Base-by-base conservation (phyloP, 2,113 vertebrate genomes). In the Peucedramus taeniatus region DNA sequence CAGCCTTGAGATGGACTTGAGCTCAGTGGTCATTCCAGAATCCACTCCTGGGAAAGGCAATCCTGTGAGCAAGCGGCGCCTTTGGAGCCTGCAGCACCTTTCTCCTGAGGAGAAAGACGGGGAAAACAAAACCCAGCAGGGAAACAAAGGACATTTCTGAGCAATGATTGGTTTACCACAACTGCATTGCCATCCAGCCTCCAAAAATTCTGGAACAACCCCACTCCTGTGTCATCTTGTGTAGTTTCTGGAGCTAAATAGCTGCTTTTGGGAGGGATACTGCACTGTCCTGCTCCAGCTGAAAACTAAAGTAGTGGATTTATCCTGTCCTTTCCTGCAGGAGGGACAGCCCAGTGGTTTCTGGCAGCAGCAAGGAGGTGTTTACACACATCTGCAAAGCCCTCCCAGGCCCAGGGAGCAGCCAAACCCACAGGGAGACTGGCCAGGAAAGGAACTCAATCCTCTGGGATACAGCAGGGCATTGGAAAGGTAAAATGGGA, bases 61-160 rank as follows among this genome's bases (percentile, higher is more conserved):
- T 8, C 30, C 68, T 37, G 40, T 6, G 57, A 75, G 35, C 42
- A 84, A 56, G 31, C 4, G 1, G 2, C 5, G 42, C 56, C 70
- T 78, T 87, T 75, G 37, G 39, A 87, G 53, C 61, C 74, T 78
- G 72, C 64, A 74, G 64, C 71, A 66, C 60, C 50, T 47, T n/a
- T n/a, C n/a, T n/a, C 30, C 35, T 68, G 49, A 75, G 81, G 16
- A 79, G 39, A 75, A 91, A 56, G 33, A 24, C 37, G 5, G 21
- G 3, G 0, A 2, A 11, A 45, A 22, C 40, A 45, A 17, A 28
- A 2, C 3, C 15, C 47, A 74, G 30, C 47, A 59, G 30, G 47
- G 64, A 87, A 93, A 83, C 44, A 91, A 84, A 89, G 81, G 40
- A 33, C 12, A 61, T 91, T 91, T 94, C 61, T 85, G 70, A 91